Percentiles rank a stretch among this genome's conserved stretches.
Evolutionary conservation across 2,113 vertebrate genomes (phyloP).

Genomic region (Collichthys lucidus): DNA sequence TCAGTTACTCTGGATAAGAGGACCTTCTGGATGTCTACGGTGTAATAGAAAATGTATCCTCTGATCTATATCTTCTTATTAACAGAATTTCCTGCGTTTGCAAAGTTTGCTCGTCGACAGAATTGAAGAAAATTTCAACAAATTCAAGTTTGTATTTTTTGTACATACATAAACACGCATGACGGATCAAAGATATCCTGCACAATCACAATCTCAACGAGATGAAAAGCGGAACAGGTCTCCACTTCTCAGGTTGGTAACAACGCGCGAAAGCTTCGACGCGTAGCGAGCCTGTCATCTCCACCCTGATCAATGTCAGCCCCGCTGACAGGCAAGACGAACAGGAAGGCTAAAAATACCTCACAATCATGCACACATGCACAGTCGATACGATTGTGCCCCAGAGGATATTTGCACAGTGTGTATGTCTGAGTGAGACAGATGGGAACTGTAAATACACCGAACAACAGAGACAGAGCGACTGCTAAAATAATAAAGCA

Average conservation of each 20-base stretch:
- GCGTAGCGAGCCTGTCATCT: slow-evolving; percentile 55
- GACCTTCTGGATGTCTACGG: slow-evolving; percentile 36
- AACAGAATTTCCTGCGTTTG: neutral
- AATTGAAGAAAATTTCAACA: slow-evolving; percentile 6
- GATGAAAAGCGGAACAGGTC: slow-evolving; percentile 38
- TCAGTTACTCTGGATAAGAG: slow-evolving; percentile 48
- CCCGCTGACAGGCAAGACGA: slow-evolving; percentile 66
- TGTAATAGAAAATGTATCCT: slow-evolving; percentile 35
- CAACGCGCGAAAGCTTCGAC: slow-evolving; percentile 38
- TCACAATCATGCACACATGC: slow-evolving; percentile 23
- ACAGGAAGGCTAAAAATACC: slow-evolving; percentile 69
- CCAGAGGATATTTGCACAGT: slow-evolving; percentile 41
- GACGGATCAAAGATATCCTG: neutral
- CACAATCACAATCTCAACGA: slow-evolving; percentile 1
- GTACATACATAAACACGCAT: neutral
- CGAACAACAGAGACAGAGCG: neutral
- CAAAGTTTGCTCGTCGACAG: slow-evolving; percentile 6
- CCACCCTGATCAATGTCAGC: slow-evolving; percentile 70
- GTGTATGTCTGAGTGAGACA: slow-evolving; percentile 2
- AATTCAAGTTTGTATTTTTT: neutral
- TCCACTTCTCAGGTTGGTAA: slow-evolving; percentile 36
- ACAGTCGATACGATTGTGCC: slow-evolving; percentile 30
- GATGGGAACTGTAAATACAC: slow-evolving; percentile 4
- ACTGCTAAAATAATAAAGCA: neutral
- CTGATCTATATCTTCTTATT: neutral